Conservation (phyloP, 2,888 invertebrate genomes). For the Aphodius sticticus region DNA sequence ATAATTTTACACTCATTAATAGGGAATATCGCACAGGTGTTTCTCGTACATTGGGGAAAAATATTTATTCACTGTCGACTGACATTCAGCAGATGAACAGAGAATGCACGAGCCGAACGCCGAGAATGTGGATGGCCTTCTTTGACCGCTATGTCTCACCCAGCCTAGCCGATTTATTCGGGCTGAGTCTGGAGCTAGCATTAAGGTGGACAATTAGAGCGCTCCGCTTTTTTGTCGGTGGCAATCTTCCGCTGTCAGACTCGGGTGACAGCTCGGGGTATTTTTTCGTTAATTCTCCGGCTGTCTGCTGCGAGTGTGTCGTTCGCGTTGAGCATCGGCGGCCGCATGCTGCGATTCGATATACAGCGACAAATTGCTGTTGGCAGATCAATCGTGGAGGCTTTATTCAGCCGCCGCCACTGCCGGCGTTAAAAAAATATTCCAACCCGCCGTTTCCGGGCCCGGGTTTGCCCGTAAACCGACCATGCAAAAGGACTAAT, state of each 20-base stretch:
- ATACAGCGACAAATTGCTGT: conserved; percentile 53
- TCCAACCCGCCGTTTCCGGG: conserved; percentile 43
- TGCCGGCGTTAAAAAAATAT: conserved; percentile 48
- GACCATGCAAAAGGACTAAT: conserved; percentile 44
- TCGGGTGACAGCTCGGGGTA: not conserved
- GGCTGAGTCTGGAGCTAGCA: no score
- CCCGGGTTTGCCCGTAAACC: conserved; percentile 42
- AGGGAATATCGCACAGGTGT: no score
- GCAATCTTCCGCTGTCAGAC: conserved; percentile 5
- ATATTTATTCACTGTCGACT: no score
- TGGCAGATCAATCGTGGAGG: conserved; percentile 56
- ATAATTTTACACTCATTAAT: no score
- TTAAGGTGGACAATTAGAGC: conserved; percentile 45
- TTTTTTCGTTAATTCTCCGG: not conserved
- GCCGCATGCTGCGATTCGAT: conserved; percentile 53
- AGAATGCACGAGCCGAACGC: no score
- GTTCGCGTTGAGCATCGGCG: conserved; percentile 29
- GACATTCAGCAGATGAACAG: no score
- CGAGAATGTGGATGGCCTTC: no score
- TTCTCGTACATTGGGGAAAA: no score
- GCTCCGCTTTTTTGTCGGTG: conserved; percentile 38
- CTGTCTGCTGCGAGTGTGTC: not conserved
- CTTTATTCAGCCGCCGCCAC: conserved; percentile 47
- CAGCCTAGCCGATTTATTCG: no score
- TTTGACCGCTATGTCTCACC: no score